Conservation (phyloP, 1,140 invertebrate species). For the Solenopsis fugax region DNA sequence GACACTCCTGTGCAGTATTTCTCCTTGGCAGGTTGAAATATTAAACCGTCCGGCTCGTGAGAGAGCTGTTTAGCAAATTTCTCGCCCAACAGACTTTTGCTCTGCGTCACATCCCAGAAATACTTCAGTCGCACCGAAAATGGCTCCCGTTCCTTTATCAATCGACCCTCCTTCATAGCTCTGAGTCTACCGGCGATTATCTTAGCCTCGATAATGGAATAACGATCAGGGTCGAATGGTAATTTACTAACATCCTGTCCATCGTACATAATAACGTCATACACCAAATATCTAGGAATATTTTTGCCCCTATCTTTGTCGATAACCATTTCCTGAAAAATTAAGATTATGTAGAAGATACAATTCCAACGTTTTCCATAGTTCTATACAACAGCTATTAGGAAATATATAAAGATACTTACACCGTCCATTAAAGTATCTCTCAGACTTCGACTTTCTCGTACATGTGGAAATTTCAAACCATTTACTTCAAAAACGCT, state of each 20-base stretch:
- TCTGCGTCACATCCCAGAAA: conserved; percentile 94
- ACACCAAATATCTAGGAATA: conserved; percentile 96
- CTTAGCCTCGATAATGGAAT: conserved; percentile 92
- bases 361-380: neutral
- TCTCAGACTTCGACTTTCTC: conserved; percentile 91
- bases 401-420: conserved; percentile 78
- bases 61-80: conserved; percentile 94
- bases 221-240: conserved; percentile 92
- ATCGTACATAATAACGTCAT: conserved; percentile 97
- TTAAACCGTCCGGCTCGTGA: conserved; percentile 99
- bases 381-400: conserved; percentile 19
- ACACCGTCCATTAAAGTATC: conserved; percentile 98
- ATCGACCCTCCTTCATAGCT: conserved; percentile 92
- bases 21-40: conserved; percentile 97
- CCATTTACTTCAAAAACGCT: conserved; percentile 95
- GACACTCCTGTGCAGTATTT: conserved; percentile 94
- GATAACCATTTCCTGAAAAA: conserved; percentile 96
- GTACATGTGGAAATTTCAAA: conserved; percentile 92
- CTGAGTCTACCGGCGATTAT: conserved; percentile 89
- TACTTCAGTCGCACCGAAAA: conserved; percentile 95
- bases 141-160: conserved; percentile 93
- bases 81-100: conserved; percentile 91
- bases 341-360: neutral
- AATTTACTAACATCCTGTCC: conserved; percentile 92
- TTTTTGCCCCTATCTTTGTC: conserved; percentile 90